These are phyloP conservation scores for Spinus pinus DNA, from an alignment of 2,797 vertebrate species.

Conservation along the genomic window DNA sequence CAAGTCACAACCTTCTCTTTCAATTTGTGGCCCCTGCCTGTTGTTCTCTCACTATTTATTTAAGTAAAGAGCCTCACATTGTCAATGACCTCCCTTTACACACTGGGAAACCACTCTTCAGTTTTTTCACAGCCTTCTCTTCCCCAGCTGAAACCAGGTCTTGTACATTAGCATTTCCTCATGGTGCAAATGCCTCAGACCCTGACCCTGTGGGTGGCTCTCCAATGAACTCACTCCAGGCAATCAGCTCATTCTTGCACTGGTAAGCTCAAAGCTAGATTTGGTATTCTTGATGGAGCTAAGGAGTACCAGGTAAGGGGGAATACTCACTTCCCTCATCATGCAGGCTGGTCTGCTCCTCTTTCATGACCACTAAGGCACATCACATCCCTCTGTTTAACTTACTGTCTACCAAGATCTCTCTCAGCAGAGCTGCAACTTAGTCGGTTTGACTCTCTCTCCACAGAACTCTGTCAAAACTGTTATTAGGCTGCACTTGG, in stretches of 20 bases:
- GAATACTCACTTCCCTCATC: neutral
- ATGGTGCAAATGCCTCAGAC: neutral
- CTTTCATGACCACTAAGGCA: neutral
- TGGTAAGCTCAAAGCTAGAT: neutral
- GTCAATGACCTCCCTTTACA: neutral
- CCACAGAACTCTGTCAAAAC: neutral
- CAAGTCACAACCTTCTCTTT: neutral
- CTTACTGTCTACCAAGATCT: too few species aligned
- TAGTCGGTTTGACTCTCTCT: neutral
- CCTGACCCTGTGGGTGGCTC: accelerated
- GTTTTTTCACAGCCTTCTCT: neutral
- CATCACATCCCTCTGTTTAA: neutral
- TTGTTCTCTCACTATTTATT: neutral
- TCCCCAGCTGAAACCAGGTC: neutral
- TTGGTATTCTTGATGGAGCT: neutral
- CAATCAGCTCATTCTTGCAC: neutral
- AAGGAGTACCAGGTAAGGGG: too few species aligned
- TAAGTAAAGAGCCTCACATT: neutral
- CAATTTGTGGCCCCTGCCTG: neutral
- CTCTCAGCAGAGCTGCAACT: neutral
- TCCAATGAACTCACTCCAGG: accelerated
- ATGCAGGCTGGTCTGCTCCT: neutral
- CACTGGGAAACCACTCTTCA: neutral
- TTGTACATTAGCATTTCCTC: neutral
- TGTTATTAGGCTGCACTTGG: neutral